Conservation (phyloP, 2,113 vertebrate genomes). For the Atlantisia rogersi region DNA sequence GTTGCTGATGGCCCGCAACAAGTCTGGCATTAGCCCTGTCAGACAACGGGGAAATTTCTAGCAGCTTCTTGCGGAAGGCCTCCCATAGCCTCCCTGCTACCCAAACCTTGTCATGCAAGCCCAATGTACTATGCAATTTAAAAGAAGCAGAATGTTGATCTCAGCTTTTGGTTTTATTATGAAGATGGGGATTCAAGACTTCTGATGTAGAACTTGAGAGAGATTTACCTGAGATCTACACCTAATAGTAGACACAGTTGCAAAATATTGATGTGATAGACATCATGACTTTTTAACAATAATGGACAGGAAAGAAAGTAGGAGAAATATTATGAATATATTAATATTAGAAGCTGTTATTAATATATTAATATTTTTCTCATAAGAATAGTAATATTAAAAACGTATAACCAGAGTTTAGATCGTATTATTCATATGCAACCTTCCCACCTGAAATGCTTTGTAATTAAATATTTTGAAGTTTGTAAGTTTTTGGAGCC, state of each 20-base stretch:
- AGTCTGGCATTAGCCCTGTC: rapidly evolving
- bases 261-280: background rate
- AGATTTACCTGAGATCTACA: background rate
- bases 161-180: background rate
- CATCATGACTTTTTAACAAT: background rate
- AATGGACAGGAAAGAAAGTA: background rate
- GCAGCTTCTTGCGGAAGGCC: background rate
- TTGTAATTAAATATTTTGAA: conserved; percentile 54
- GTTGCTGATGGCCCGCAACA: rapidly evolving
- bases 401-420: background rate
- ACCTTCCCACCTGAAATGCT: background rate
- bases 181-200: background rate
- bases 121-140: background rate
- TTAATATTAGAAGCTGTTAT: too few species aligned
- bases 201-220: background rate
- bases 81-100: background rate
- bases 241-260: background rate
- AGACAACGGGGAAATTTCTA: background rate
- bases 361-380: background rate
- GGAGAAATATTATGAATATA: background rate
- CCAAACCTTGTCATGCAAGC: background rate
- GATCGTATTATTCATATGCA: conserved; percentile 32
- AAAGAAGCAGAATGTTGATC: background rate
- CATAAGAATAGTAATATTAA: background rate
- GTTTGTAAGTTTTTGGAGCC: conserved; percentile 20